Conservation (phyloP, 1,140 invertebrate genomes). For the Drosophila obscura region DNA sequence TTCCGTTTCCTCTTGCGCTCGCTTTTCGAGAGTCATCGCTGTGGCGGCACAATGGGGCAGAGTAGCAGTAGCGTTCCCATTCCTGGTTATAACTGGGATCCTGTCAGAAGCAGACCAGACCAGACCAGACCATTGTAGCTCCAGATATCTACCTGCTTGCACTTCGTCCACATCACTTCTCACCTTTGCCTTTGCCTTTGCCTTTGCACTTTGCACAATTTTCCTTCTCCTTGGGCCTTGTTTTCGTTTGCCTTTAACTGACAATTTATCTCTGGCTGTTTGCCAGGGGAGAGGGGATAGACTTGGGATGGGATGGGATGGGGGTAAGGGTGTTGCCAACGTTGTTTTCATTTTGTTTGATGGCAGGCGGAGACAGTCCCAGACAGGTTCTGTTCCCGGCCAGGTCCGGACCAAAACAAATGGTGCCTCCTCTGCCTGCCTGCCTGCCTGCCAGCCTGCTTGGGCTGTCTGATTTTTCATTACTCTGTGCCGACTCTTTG, state of each 20-base stretch:
- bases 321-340: constrained; percentile 37
- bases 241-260: constrained; percentile 66
- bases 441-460: constrained; percentile 10
- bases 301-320: constrained; percentile 9
- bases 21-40: no score
- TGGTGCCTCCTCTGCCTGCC: constrained; percentile 39
- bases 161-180: constrained; percentile 16
- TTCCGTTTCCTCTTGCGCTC: constrained; percentile 23
- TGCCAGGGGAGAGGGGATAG: constrained; percentile 28
- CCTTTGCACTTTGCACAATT: constrained; percentile 73
- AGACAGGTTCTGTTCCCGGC: constrained; percentile 61
- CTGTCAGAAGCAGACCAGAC: constrained; percentile 30
- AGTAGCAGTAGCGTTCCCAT: no score
- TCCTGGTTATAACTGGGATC: constrained; percentile 10
- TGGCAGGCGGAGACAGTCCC: constrained; percentile 28
- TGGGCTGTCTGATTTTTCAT: constrained; percentile 63
- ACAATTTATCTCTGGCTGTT: constrained; percentile 75
- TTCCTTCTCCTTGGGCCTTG: constrained; percentile 51
- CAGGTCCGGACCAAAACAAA: constrained; percentile 64
- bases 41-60: constrained; percentile 16
- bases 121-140: background rate
- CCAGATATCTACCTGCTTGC: constrained; percentile 22
- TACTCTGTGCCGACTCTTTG: constrained; percentile 46
- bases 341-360: constrained; percentile 62
- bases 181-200: constrained; percentile 41